A percentile compares a stretch with the other conserved stretches of the same genome.
phyloP scores from a whole-genome alignment of 2,888 invertebrate genomes.

The Eristalis pertinax region DNA sequence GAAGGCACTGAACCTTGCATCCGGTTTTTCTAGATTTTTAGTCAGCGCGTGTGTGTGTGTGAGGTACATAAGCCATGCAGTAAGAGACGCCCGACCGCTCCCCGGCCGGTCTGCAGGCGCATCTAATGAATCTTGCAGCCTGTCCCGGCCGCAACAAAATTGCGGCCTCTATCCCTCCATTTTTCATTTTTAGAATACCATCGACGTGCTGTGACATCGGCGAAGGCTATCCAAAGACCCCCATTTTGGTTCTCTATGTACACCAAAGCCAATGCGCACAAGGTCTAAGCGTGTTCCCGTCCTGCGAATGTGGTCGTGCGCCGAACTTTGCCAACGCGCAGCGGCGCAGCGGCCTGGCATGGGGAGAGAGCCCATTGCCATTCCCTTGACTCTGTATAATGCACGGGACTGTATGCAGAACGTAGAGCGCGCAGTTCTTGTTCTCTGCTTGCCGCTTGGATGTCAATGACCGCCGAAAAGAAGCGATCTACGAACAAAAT shows the following conservation, averaged over 20 bases:
- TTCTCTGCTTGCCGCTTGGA: neutral
- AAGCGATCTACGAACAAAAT: conserved; percentile 59
- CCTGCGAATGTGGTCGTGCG: conserved; percentile 15
- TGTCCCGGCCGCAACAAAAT: neutral
- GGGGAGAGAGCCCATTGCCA: conserved; percentile 19
- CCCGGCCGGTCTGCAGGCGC: conserved; percentile 23
- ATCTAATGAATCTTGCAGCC: conserved; percentile 64
- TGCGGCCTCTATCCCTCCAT: neutral
- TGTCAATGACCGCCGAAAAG: conserved; percentile 61
- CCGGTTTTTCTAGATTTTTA: conserved; percentile 71
- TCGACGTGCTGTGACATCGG: conserved; percentile 13
- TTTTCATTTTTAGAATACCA: conserved; percentile 33
- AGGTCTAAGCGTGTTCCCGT: conserved; percentile 24
- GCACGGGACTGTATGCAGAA: conserved; percentile 32
- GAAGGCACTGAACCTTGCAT: conserved; percentile 72
- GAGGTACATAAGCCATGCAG: conserved; percentile 41
- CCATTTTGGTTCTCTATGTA: neutral
- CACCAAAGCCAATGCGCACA: neutral
- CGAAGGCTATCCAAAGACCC: conserved; percentile 1
- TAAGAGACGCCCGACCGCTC: conserved; percentile 5
- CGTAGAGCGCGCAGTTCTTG: conserved; percentile 53
- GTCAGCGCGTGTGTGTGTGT: conserved; percentile 36
- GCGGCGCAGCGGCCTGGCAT: neutral
- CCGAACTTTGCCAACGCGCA: neutral
- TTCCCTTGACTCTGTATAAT: conserved; percentile 1